Evolutionary conservation across 2,797 vertebrate genomes (phyloP).

Genomic region (Morelia viridis): DNA sequence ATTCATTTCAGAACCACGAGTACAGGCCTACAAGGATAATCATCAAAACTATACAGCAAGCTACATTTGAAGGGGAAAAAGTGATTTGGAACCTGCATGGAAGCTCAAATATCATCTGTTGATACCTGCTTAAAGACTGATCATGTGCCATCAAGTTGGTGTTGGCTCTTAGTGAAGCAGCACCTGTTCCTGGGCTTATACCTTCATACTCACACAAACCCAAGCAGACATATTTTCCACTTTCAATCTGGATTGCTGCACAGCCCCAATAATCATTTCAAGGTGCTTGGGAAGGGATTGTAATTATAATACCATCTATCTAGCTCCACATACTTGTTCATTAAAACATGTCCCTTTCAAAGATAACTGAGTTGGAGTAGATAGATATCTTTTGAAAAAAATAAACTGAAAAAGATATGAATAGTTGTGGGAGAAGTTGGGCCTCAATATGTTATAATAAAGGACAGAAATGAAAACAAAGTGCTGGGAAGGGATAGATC

Average conservation of each 20-base stretch:
- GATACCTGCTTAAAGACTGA: not conserved
- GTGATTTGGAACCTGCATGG: not conserved
- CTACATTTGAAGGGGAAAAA: not conserved
- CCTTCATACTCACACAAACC: not conserved
- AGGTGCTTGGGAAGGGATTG: not conserved
- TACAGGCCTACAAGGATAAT: not conserved
- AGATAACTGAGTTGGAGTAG: not conserved
- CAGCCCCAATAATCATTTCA: not conserved
- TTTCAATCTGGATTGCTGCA: not conserved
- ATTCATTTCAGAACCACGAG: not conserved
- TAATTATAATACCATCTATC: not conserved
- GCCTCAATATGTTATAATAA: not conserved
- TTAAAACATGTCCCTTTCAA: not conserved
- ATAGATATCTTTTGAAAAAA: not conserved
- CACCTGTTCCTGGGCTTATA: not conserved
- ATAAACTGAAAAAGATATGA: not conserved
- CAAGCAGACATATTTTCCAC: not conserved
- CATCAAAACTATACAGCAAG: not conserved
- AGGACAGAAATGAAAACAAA: not conserved
- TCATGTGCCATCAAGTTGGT: not conserved
- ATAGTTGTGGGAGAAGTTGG: not conserved
- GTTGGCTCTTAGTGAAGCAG: not conserved
- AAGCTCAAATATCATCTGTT: not conserved
- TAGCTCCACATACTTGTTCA: not conserved
- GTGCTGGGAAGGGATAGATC: not conserved